Conservation (phyloP, 35 echinoderm and acorn worm species). For the Lytechinus variegatus region DNA sequence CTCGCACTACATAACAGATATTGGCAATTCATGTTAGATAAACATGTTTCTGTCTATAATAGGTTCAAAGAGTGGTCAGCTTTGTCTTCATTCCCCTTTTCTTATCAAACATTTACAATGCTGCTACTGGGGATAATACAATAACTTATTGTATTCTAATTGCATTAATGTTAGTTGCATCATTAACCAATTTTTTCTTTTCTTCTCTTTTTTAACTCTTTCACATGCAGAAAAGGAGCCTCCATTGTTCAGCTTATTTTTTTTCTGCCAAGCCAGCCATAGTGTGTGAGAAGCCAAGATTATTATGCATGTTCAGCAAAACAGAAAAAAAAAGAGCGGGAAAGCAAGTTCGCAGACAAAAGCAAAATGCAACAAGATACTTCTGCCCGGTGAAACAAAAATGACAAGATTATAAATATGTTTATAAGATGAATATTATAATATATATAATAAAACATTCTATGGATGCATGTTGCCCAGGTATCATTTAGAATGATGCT, state of each 20-base stretch:
- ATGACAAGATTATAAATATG: neutral
- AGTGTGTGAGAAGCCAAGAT: neutral
- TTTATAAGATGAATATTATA: neutral
- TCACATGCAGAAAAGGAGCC: neutral
- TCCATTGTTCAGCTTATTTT: neutral
- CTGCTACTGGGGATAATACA: too few species aligned
- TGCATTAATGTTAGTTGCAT: neutral
- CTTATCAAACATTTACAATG: too few species aligned
- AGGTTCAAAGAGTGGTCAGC: too few species aligned
- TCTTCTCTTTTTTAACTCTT: neutral
- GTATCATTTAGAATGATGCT: neutral
- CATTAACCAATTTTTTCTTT: neutral
- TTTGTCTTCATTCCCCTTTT: too few species aligned
- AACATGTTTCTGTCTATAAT: too few species aligned
- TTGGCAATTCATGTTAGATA: too few species aligned
- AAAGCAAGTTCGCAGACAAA: neutral
- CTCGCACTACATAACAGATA: too few species aligned
- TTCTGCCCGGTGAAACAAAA: neutral
- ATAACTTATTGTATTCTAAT: too few species aligned
- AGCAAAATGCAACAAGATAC: neutral
- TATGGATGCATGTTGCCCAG: neutral
- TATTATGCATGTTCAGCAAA: slow-evolving; percentile 11
- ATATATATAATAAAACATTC: neutral
- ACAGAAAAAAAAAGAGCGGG: neutral
- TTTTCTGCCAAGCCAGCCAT: neutral